Conservation (phyloP, 1,140 invertebrate species). For the Rhagoletis zephyria region DNA sequence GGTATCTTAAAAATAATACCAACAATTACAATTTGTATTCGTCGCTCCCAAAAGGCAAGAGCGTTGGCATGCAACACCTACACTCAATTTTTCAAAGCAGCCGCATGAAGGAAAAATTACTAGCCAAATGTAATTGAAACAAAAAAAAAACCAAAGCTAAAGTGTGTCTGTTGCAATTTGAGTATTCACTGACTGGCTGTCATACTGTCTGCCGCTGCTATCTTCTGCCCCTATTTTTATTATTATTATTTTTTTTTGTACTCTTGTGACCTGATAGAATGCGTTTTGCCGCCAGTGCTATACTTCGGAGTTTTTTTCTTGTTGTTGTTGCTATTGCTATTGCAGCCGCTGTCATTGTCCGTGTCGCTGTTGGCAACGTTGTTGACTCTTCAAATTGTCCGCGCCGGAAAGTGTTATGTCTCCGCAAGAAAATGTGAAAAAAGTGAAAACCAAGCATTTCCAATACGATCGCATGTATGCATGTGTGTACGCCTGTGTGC, state of each 20-base stretch:
- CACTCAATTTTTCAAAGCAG: background rate
- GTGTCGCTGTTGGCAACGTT: conserved; percentile 44
- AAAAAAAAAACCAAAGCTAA: conserved; percentile 1
- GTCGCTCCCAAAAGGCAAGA: background rate
- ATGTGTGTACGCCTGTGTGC: background rate
- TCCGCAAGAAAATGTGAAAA: background rate
- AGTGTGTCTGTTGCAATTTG: conserved; percentile 44
- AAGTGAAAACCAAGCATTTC: background rate
- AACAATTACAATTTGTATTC: conserved; percentile 22
- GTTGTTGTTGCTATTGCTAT: background rate
- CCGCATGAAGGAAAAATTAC: conserved; percentile 23
- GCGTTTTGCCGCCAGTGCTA: background rate
- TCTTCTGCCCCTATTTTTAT: background rate
- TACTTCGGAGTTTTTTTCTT: background rate
- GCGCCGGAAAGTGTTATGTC: conserved; percentile 41
- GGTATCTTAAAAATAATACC: background rate
- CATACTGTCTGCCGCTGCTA: background rate
- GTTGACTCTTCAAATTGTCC: conserved; percentile 46
- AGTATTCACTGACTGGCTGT: conserved; percentile 41
- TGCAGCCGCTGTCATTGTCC: background rate
- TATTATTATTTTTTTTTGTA: background rate
- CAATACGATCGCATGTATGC: background rate
- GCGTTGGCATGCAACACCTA: conserved; percentile 38
- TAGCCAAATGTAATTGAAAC: background rate
- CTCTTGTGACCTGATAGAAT: conserved; percentile 36